phyloP scores from a whole-genome alignment of 2,888 invertebrate species.

The Metalampra italica region DNA sequence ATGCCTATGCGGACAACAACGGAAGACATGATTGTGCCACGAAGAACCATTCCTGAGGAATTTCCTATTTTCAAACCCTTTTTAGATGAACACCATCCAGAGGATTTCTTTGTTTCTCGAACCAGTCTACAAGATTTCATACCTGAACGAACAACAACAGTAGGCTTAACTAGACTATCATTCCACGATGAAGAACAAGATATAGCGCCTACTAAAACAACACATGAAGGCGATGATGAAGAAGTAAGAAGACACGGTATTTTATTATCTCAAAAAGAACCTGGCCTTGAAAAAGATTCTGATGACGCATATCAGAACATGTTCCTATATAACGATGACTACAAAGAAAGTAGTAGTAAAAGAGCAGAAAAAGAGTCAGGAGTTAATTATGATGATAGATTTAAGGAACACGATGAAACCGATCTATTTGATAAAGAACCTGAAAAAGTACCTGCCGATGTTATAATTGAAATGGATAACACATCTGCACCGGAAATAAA shows the following conservation, averaged over 20 bases:
- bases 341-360: conserved; percentile 19
- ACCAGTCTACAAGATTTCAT: conserved; percentile 13
- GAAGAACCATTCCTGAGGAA: conserved; percentile 31
- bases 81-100: conserved; percentile 18
- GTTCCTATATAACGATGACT: conserved; percentile 48
- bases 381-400: conserved; percentile 31
- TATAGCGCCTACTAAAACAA: conserved; percentile 11
- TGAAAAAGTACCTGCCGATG: conserved; percentile 1
- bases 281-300: conserved; percentile 25
- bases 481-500: conserved; percentile 1
- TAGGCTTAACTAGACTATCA: conserved; percentile 12
- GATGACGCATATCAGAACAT: conserved; percentile 43
- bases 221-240: conserved; percentile 14
- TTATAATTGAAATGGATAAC: background rate
- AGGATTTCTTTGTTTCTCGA: conserved; percentile 20
- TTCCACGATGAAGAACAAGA: conserved; percentile 17
- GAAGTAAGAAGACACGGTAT: conserved; percentile 9
- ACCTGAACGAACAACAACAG: conserved; percentile 21
- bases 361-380: conserved; percentile 23
- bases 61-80: conserved; percentile 24
- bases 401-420: conserved; percentile 8
- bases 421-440: conserved; percentile 4
- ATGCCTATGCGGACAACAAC: conserved; percentile 33
- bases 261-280: conserved; percentile 9
- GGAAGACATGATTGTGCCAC: conserved; percentile 26